Evolutionary conservation across 2,113 vertebrate genomes (phyloP), one percentile per base, ranked within the genome.

Genomic region (Trogon melanurus): DNA sequence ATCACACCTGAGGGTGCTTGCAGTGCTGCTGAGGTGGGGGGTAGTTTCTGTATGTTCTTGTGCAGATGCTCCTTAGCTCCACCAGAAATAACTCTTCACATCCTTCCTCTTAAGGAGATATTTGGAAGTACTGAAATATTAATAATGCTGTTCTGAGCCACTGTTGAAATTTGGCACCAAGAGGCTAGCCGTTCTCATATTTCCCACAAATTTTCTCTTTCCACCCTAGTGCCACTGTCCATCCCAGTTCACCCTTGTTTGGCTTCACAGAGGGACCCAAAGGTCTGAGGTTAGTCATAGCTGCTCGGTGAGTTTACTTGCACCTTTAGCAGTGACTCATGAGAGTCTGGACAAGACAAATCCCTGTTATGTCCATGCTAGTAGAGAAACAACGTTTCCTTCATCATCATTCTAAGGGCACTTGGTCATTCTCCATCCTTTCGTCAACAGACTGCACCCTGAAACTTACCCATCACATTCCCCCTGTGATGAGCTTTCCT

Each of bases 1-100:
- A 74, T 22, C 26, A 71, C 36, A 16, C 19, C 8, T 10, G 3
- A 26, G 27, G 14, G 4, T 80, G 58, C 16, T 44, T 44, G 20
- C 30, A 76, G 29, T 1, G 1, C 32, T 88, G 32, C 38, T 72
- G 48, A 71, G 25, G 3, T 5, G 7, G 1, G 1, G 15, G 2
- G 2, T 5, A 32, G 14, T 13, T 50, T 58, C 36, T 82, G 13
- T 50, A 20, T 32, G 32, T 65, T 69, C 32, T 20, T 47, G 9
- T 25, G 26, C 11, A 85, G 23, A 8, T 67, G 13, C 5, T 61
- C 48, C 57, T 61, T 38, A 32, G 21, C 26, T 82, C 38, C 66
- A 51, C 8, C 22, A 79, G 27, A 67, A 88, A 74, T 5, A 3
- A 4, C 18, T 74, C 11, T 67, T 64, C 13, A 21, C 27, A 48